Evolutionary conservation across 2,113 vertebrate species (phyloP).

Genomic region (Rhea americana): DNA sequence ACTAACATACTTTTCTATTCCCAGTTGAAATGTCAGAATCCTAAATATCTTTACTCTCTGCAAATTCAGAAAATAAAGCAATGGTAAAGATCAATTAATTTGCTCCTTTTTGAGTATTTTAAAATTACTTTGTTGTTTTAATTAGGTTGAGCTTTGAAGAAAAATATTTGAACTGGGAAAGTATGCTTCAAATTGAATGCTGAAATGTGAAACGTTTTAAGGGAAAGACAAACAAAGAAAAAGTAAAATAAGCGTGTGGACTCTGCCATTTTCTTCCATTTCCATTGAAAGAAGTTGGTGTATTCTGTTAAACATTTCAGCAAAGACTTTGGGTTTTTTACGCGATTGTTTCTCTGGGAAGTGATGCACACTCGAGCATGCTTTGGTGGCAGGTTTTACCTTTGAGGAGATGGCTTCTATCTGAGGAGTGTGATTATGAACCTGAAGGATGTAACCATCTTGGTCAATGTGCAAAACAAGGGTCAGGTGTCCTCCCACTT

Average conservation of each 20-base stretch:
- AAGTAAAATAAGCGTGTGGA: background rate
- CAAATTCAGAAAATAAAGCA: background rate
- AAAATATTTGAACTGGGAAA: background rate
- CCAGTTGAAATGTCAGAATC: background rate
- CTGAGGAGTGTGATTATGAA: background rate
- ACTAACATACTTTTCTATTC: background rate
- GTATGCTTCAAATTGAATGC: background rate
- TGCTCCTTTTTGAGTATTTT: background rate
- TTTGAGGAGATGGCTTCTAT: background rate
- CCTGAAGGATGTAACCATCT: background rate
- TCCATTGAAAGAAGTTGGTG: background rate
- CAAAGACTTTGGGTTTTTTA: background rate
- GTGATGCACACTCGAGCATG: background rate
- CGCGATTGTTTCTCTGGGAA: background rate
- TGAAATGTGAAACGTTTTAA: background rate
- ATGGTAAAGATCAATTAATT: background rate
- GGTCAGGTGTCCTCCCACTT: background rate
- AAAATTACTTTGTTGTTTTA: background rate
- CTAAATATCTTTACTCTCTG: background rate
- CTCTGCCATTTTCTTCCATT: background rate
- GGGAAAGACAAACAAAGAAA: background rate
- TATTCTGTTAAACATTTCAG: background rate
- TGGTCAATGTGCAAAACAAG: too few relatives aligned
- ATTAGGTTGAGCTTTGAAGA: background rate
- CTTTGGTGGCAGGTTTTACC: too few relatives aligned